Conservation (phyloP, 64 coral and sea anemone genomes). For the Cladopsammia gracilis region DNA sequence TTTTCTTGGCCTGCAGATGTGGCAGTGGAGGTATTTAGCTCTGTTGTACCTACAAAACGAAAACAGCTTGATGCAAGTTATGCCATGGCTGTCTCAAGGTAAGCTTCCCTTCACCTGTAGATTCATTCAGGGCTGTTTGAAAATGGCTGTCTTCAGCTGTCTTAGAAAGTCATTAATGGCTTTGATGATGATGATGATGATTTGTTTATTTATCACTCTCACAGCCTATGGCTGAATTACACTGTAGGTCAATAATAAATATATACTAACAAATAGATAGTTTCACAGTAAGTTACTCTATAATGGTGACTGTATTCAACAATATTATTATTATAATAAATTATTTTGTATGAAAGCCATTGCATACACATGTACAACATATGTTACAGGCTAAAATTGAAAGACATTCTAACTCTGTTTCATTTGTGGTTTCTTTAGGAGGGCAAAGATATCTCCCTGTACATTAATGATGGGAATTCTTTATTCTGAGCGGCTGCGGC, state of each 20-base stretch:
- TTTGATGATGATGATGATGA: too few species aligned
- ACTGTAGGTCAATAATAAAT: too few species aligned
- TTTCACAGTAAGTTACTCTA: too few species aligned
- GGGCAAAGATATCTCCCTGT: conserved; percentile 94
- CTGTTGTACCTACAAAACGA: conserved; percentile 50
- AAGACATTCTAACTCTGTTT: not conserved
- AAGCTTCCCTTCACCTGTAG: not conserved
- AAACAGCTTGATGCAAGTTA: conserved; percentile 74
- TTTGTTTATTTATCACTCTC: too few species aligned
- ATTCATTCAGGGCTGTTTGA: too few species aligned
- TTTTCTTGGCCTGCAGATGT: conserved; percentile 63
- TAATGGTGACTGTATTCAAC: too few species aligned
- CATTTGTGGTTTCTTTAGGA: conserved; percentile 47
- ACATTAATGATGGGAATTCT: conserved; percentile 98
- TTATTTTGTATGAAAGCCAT: too few species aligned
- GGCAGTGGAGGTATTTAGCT: conserved; percentile 86
- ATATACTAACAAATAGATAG: too few species aligned
- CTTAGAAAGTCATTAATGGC: too few species aligned
- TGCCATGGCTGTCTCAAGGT: conserved; percentile 86
- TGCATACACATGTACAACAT: not conserved
- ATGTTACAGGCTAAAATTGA: not conserved
- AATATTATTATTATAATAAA: too few species aligned
- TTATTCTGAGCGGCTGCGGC: conserved; percentile 90
- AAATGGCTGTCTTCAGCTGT: too few species aligned
- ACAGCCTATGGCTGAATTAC: too few species aligned